Base-by-base conservation (phyloP, 2,797 vertebrate genomes). In the Tauraco hartlaubi region DNA sequence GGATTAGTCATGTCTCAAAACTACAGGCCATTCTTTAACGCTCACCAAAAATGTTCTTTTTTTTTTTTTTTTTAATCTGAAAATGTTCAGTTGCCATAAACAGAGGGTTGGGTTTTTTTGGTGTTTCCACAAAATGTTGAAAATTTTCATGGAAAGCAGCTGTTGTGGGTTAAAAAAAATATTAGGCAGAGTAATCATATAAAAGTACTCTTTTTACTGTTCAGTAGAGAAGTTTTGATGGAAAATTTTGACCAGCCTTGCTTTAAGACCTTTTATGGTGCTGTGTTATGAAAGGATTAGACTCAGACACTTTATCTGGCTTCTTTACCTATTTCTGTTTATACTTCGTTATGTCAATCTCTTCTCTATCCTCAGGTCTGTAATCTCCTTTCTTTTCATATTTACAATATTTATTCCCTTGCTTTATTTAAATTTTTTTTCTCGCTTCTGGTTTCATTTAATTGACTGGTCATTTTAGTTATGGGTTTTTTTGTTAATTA, bases 141-240 rank as follows among this genome's bases (percentile, higher is more conserved):
- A 92, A 83, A 85, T 88, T 92, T 96, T 93, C 95, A 94, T 96
- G 92, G 87, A 96, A 94, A 96, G 94, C 91, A 94, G 79, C 92
- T 96, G 67, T 85, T 93, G 86, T 68, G 64, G 81, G n/a, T 59
- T 25, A 77, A 81, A 93, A 93, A 35, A 68, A 14, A 49, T 14
- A n/a, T 61, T 49, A 67, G 51, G 33, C 9, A 52, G 12, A 82
- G 7, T 63, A 82, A 85, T 92, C 68, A 83, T 54, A 56, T 52
- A 63, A 84, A 95, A 88, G 20, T 71, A 80, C 22, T 63, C 10
- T 54, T 94, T 90, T 92, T 77, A 71, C 35, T 66, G 52, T 82
- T 94, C 51, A 71, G 37, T 52, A 74, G 63, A 71, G 61, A 91
- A 72, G 31, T 79, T 93, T 87, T 79, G 74, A 86, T 68, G 85